A percentile compares a stretch with the other conserved stretches of the same genome.
Conservation (phyloP, 2,113 vertebrate species). For the Sylvietta virens region DNA sequence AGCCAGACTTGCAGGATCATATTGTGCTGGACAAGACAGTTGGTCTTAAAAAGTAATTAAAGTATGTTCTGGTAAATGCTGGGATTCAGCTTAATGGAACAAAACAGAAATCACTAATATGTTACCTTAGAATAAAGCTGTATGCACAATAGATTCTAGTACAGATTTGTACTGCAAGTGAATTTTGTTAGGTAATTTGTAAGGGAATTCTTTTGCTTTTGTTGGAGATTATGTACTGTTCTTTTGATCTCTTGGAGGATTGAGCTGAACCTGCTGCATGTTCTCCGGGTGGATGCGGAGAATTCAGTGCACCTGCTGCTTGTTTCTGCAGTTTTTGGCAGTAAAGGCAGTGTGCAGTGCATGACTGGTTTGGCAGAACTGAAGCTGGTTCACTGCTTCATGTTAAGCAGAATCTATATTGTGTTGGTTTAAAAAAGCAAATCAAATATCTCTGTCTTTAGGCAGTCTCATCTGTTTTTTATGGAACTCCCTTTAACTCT, state of each 20-base stretch:
- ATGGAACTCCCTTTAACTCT: not conserved
- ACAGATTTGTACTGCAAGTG: not conserved
- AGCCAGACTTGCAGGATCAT: not conserved
- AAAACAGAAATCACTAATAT: not conserved
- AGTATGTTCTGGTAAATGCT: not conserved
- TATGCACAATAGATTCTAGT: not conserved
- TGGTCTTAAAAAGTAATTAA: not conserved
- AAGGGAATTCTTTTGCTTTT: not conserved
- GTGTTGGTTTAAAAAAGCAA: not conserved
- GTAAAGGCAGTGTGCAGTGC: not conserved
- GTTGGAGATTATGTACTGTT: not conserved
- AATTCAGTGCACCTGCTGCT: not conserved
- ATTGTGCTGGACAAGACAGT: not conserved
- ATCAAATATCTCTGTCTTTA: not conserved
- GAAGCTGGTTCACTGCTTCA: not conserved
- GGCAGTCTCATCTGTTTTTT: not conserved
- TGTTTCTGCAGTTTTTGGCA: not conserved
- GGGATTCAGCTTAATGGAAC: not conserved
- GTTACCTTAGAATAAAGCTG: not conserved
- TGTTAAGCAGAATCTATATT: not conserved
- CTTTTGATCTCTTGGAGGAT: not conserved
- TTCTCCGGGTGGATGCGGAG: not conserved
- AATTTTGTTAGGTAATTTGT: not conserved
- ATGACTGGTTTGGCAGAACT: not conserved
- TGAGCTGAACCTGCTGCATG: not conserved